These are phyloP conservation scores for Pentamera pediparva DNA, from an alignment of 53 echinoderm and acorn worm species.

Conservation along the genomic window DNA sequence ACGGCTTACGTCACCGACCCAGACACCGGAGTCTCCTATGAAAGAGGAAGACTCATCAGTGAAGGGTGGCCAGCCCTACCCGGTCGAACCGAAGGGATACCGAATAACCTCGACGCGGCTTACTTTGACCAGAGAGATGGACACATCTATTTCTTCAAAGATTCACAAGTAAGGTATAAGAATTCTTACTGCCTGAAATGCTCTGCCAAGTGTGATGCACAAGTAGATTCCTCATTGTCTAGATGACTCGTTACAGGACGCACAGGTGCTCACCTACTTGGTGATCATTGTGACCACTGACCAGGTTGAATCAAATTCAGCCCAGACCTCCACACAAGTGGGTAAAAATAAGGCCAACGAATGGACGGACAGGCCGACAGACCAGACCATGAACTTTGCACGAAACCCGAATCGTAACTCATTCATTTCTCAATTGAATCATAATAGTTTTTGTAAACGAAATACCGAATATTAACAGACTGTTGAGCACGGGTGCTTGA, in stretches of 20 bases:
- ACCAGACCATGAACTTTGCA: too few relatives aligned
- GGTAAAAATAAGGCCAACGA: too few relatives aligned
- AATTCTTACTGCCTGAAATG: neutral
- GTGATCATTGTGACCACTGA: too few relatives aligned
- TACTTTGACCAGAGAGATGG: constrained; percentile 81
- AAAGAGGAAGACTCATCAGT: constrained; percentile 51
- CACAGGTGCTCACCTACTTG: neutral
- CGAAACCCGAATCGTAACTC: too few relatives aligned
- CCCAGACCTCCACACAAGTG: too few relatives aligned
- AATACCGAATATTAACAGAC: too few relatives aligned
- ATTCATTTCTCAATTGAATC: too few relatives aligned
- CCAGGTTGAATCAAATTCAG: too few relatives aligned
- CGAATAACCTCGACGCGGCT: constrained; percentile 77
- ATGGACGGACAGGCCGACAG: too few relatives aligned
- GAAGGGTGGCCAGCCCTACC: constrained; percentile 76
- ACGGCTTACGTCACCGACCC: constrained; percentile 23
- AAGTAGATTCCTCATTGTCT: neutral
- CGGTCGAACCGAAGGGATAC: constrained; percentile 57
- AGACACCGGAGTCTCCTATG: constrained; percentile 41
- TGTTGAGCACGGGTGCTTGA: too few relatives aligned
- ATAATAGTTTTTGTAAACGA: too few relatives aligned
- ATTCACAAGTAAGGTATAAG: constrained; percentile 45
- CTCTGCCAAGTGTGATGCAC: neutral
- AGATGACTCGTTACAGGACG: neutral
- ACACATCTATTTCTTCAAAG: constrained; percentile 91